phyloP scores from a whole-genome alignment of 2,797 vertebrate species.

The Nannoperca australis region DNA sequence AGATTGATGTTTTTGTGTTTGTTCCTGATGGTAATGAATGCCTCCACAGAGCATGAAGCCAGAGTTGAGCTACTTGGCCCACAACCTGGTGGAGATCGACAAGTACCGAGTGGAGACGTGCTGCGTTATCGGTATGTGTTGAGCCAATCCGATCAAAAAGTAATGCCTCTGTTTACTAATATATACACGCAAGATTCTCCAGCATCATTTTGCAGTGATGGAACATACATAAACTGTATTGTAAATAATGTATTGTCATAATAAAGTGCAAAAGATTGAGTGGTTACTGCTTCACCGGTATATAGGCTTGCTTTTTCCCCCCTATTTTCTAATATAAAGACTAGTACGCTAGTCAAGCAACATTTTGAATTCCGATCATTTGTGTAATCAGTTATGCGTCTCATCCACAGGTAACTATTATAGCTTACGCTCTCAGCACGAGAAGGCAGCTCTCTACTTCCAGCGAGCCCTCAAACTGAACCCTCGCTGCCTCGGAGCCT shows the following conservation, averaged over 20 bases:
- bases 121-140: slow-evolving; percentile 93
- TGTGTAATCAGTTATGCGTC: not conserved
- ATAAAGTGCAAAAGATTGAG: not conserved
- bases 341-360: not conserved
- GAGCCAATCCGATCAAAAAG: not conserved
- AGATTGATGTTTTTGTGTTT: not conserved
- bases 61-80: slow-evolving; percentile 97
- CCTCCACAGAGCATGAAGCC: slow-evolving; percentile 94
- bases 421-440: slow-evolving; percentile 97
- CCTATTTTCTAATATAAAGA: not conserved
- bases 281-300: not conserved
- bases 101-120: slow-evolving; percentile 99
- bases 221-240: not conserved
- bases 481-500: slow-evolving; percentile 96
- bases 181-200: not conserved
- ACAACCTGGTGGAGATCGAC: slow-evolving; percentile 99
- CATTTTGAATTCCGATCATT: not conserved
- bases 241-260: not conserved
- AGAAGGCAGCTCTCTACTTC: slow-evolving; percentile 98
- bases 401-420: slow-evolving; percentile 94
- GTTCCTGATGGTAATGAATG: slow-evolving; percentile 15
- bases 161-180: not conserved
- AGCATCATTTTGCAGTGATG: not conserved
- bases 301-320: not conserved
- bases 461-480: slow-evolving; percentile 98